Evolutionary conservation across 2,113 vertebrate genomes (phyloP).

Genomic region (Australoheros scitulus): DNA sequence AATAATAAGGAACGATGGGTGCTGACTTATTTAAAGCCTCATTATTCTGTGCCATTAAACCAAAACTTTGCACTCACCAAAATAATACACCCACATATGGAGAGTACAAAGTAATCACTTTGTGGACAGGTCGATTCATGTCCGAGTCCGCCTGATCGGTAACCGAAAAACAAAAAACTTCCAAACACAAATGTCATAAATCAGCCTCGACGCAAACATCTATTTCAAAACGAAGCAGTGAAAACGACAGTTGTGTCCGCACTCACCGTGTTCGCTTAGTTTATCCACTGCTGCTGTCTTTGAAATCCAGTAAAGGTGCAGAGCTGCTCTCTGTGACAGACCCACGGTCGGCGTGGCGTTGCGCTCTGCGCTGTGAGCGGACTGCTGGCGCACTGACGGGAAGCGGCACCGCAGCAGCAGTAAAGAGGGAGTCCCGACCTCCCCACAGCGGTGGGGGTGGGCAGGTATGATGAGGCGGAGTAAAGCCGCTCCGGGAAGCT

Average conservation of each 20-base stretch:
- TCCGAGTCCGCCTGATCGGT: neutral
- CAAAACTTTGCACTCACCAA: neutral
- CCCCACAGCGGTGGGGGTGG: constrained; percentile 33
- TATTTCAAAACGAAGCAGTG: neutral
- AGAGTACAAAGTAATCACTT: neutral
- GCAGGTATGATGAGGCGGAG: constrained; percentile 61
- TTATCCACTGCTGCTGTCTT: constrained; percentile 26
- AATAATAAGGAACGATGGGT: neutral
- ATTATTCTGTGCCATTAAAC: neutral
- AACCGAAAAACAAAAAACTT: constrained; percentile 17
- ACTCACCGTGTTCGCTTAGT: constrained; percentile 45
- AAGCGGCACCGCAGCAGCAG: constrained; percentile 28
- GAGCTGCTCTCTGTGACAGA: constrained; percentile 9
- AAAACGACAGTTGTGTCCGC: neutral
- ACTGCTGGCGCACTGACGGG: constrained; percentile 44
- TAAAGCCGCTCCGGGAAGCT: constrained; percentile 60
- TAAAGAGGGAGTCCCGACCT: constrained; percentile 51
- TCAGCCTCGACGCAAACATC: neutral
- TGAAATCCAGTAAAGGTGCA: constrained; percentile 24
- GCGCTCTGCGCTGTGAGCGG: constrained; percentile 49
- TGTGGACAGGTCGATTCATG: neutral
- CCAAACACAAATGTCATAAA: neutral
- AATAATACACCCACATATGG: neutral
- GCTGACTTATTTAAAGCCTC: neutral
- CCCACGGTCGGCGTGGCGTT: constrained; percentile 41